Conservation (phyloP, 1,140 invertebrate genomes). For the Samia ricini region DNA sequence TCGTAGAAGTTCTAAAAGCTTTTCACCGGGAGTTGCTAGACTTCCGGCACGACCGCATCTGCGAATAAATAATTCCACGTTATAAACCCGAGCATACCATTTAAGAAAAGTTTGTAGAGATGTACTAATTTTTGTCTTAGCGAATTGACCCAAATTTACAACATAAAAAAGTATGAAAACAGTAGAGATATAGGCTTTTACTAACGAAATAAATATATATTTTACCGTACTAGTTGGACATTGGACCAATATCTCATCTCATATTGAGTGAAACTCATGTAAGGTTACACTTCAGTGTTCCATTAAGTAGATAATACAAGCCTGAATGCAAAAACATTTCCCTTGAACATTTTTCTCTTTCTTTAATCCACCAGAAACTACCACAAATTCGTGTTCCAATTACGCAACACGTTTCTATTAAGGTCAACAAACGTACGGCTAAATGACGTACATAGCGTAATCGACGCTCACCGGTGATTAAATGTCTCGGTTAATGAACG, state of each 20-base stretch:
- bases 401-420: neutral
- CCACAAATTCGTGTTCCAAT: neutral
- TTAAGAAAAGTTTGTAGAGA: too few relatives aligned
- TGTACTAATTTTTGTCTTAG: too few relatives aligned
- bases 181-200: too few relatives aligned
- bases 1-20: constrained; percentile 61
- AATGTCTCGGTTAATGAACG: constrained; percentile 16
- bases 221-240: too few relatives aligned
- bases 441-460: neutral
- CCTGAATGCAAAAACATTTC: neutral
- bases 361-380: neutral
- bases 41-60: constrained; percentile 72
- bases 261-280: too few relatives aligned
- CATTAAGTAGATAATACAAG: neutral
- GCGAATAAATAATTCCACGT: constrained; percentile 3
- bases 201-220: too few relatives aligned
- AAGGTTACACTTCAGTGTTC: too few relatives aligned
- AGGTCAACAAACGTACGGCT: neutral
- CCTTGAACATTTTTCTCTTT: neutral
- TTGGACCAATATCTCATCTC: too few relatives aligned
- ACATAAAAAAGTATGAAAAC: too few relatives aligned
- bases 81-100: neutral
- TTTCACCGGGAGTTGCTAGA: constrained; percentile 65
- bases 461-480: constrained; percentile 13
- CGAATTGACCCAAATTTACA: too few relatives aligned